A percentile compares a stretch with the other conserved stretches of the same genome.
These are phyloP conservation scores for Chaetodon auriga DNA, from an alignment of 2,113 vertebrate genomes.

Conservation along the genomic window DNA sequence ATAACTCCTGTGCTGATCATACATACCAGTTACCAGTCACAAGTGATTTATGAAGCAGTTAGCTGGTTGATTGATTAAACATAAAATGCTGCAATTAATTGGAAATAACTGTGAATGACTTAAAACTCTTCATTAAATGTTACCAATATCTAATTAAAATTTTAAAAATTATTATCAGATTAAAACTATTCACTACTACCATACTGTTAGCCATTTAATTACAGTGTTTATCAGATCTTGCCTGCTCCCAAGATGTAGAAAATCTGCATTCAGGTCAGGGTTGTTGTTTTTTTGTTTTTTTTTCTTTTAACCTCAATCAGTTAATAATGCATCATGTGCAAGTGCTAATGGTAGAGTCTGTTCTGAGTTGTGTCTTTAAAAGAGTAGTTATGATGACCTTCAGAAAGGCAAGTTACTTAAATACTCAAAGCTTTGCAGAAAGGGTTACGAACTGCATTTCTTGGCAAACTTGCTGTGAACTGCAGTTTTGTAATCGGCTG, in stretches of 20 bases:
- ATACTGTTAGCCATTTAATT: background rate
- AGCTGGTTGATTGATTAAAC: background rate
- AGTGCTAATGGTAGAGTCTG: background rate
- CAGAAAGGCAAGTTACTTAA: conserved; percentile 1
- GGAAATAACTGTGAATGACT: background rate
- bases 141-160: background rate
- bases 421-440: background rate
- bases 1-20: background rate
- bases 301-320: background rate
- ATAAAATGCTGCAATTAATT: background rate
- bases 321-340: background rate
- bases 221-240: background rate
- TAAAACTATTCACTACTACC: background rate
- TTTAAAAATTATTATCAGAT: background rate
- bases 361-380: background rate
- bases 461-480: conserved; percentile 1
- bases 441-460: background rate
- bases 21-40: background rate
- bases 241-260: background rate
- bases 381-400: conserved; percentile 2
- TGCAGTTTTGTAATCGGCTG: background rate
- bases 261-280: background rate
- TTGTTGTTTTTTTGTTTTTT: too few relatives aligned
- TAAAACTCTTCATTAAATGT: background rate
- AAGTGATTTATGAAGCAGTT: background rate